phyloP scores from a whole-genome alignment of 2,888 invertebrate genomes.

The Psococerastis gibbosa region DNA sequence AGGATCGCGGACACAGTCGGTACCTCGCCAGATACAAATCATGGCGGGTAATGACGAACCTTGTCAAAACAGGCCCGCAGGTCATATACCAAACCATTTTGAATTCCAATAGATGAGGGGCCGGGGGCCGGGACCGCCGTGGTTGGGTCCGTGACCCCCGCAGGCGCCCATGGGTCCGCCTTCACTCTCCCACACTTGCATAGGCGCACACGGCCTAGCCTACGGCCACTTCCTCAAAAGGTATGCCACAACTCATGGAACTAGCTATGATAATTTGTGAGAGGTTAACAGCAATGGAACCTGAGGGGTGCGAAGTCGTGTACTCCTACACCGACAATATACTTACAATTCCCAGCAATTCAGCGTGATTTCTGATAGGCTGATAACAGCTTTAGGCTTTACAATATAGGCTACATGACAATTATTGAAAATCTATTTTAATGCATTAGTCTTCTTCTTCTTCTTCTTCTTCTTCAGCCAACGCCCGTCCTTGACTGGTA shows the following conservation, averaged over 20 bases:
- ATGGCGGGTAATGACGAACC: neutral
- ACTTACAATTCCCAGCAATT: too few species aligned
- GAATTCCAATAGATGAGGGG: neutral
- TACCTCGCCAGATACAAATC: neutral
- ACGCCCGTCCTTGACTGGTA: too few species aligned
- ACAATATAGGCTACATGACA: neutral
- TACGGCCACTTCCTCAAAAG: neutral
- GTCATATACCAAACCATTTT: neutral
- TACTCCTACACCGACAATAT: neutral
- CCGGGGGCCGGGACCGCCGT: neutral
- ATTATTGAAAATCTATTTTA: too few species aligned
- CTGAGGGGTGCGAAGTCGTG: neutral
- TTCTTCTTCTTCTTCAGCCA: too few species aligned
- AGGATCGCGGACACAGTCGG: too few species aligned
- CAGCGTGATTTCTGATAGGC: too few species aligned
- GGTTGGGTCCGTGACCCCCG: slow-evolving; percentile 9
- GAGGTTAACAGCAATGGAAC: neutral
- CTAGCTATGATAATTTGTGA: neutral
- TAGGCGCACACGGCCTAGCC: neutral
- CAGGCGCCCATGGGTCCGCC: slow-evolving; percentile 6
- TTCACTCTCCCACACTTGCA: neutral
- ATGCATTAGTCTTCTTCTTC: too few species aligned
- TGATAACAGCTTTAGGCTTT: too few species aligned
- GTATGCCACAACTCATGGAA: neutral
- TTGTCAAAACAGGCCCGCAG: neutral